Evolutionary conservation across 2,888 invertebrate genomes (phyloP).

Genomic region (Podabrus alpinus): DNA sequence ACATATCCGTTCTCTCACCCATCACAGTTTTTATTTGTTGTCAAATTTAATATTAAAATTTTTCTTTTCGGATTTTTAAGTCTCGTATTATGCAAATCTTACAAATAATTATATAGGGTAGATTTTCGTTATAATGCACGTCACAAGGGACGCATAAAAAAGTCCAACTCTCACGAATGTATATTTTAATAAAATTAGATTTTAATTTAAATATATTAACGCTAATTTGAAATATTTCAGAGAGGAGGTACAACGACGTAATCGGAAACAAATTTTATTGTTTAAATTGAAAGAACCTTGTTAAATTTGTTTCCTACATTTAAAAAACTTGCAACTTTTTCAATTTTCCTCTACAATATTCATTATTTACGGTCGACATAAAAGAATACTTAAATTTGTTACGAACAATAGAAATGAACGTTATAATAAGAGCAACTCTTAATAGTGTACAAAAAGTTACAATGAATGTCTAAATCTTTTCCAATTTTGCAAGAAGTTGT

Average conservation of each 20-base stretch:
- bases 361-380: constrained; percentile 7
- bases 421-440: background rate
- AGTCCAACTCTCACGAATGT: background rate
- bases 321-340: background rate
- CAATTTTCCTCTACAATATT: background rate
- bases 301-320: background rate
- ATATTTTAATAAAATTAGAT: background rate
- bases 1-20: background rate
- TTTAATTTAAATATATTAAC: background rate
- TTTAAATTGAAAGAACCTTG: background rate
- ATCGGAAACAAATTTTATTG: background rate
- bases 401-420: constrained; percentile 9
- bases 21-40: background rate
- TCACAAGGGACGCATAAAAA: background rate
- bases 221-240: background rate
- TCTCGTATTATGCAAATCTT: background rate
- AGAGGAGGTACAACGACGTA: background rate
- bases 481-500: background rate
- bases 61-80: background rate
- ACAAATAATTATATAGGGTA: background rate
- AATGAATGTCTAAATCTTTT: background rate
- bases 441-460: background rate
- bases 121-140: background rate
- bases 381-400: constrained; percentile 16
- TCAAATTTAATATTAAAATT: background rate